phyloP scores from a whole-genome alignment of 2,888 invertebrate species.

The Perdita meconis region DNA sequence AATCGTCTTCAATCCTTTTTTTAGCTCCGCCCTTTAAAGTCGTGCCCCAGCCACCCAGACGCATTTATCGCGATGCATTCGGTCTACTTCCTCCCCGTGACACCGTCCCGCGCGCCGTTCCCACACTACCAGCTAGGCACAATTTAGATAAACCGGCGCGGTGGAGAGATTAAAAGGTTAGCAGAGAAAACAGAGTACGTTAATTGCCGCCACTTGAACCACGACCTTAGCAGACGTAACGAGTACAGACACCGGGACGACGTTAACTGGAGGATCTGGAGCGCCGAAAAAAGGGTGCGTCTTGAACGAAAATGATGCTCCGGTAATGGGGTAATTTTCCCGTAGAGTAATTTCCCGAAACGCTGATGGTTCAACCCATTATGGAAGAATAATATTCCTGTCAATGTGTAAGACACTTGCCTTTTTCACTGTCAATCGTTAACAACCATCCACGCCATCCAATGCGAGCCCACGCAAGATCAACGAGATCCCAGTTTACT shows the following conservation, averaged over 20 bases:
- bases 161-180: conserved; percentile 68
- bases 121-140: conserved; percentile 63
- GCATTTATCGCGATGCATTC: conserved; percentile 61
- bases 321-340: not conserved
- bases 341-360: not conserved
- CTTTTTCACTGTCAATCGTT: not conserved
- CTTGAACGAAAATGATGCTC: not conserved
- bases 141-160: conserved; percentile 64
- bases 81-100: conserved; percentile 57
- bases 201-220: conserved; percentile 69
- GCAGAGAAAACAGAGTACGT: conserved; percentile 62
- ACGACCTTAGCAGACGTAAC: conserved; percentile 55
- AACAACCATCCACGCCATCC: no score
- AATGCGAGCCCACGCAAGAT: no score
- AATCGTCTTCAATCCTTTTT: conserved; percentile 61
- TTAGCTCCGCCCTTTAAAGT: conserved; percentile 56
- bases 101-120: conserved; percentile 53
- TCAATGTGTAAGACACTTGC: no score
- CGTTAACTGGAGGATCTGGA: conserved; percentile 11
- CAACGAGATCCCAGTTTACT: conserved; percentile 14
- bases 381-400: no score
- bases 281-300: conserved; percentile 1
- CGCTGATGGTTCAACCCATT: no score
- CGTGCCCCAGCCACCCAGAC: conserved; percentile 46
- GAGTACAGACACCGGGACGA: conserved; percentile 8